phyloP scores from a whole-genome alignment of 1,140 invertebrate species.

The Daktulosphaira vitifoliae region DNA sequence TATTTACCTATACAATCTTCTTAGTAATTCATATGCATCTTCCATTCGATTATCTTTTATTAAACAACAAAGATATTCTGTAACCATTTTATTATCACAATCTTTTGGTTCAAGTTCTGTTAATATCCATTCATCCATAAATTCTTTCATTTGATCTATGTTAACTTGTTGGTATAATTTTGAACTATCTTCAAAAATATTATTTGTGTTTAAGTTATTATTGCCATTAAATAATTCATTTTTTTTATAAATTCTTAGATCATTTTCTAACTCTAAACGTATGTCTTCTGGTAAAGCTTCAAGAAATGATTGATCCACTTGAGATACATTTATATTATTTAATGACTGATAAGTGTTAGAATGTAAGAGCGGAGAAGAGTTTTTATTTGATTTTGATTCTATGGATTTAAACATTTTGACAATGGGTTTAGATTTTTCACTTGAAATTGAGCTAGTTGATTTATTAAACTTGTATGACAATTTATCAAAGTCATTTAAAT shows the following conservation, averaged over 20 bases:
- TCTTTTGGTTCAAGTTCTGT: slow-evolving; percentile 45
- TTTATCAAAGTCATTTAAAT: background rate
- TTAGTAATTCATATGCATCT: slow-evolving; percentile 42
- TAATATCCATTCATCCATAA: slow-evolving; percentile 47
- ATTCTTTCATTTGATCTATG: slow-evolving; percentile 44
- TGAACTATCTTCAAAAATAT: slow-evolving; percentile 35
- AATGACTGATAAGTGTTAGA: background rate
- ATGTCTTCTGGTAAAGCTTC: slow-evolving; percentile 54
- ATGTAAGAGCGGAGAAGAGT: background rate
- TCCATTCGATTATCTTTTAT: slow-evolving; percentile 45
- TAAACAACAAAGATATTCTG: slow-evolving; percentile 44
- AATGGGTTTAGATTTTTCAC: background rate
- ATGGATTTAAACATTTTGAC: slow-evolving; percentile 6
- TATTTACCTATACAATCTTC: slow-evolving; percentile 43
- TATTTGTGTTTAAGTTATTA: background rate
- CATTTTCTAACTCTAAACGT: slow-evolving; percentile 52
- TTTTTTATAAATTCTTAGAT: slow-evolving; percentile 43
- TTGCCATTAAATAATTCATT: background rate
- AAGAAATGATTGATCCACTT: slow-evolving; percentile 51
- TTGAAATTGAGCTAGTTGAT: background rate
- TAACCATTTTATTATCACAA: slow-evolving; percentile 47
- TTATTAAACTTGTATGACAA: too few species aligned
- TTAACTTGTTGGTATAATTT: slow-evolving; percentile 34
- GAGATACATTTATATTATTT: slow-evolving; percentile 6
- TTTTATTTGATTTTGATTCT: background rate